A percentile compares a stretch with the other conserved stretches of the same genome.
Evolutionary conservation across 1,140 invertebrate genomes (phyloP).

Genomic region (Dendrolimus punctatus): DNA sequence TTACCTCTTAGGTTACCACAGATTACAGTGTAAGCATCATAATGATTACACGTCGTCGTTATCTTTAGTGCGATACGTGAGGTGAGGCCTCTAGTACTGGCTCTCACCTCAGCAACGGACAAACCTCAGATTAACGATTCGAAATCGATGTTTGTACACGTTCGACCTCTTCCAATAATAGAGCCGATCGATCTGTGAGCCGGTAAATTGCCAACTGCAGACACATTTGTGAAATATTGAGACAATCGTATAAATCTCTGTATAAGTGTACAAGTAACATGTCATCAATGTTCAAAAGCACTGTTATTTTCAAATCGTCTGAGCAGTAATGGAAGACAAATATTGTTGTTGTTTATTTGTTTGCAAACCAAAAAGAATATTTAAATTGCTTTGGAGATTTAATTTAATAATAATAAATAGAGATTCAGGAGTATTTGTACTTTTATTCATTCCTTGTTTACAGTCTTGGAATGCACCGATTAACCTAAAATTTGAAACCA

Average conservation of each 20-base stretch:
- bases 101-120: slow-evolving; percentile 42
- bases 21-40: slow-evolving; percentile 28
- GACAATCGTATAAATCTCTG: slow-evolving; percentile 39
- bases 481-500: too few relatives aligned
- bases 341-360: too few relatives aligned
- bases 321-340: too few relatives aligned
- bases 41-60: slow-evolving; percentile 53
- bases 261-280: slow-evolving; percentile 24
- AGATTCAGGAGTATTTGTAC: too few relatives aligned
- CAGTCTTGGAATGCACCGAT: too few relatives aligned
- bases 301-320: slow-evolving; percentile 16
- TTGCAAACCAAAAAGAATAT: too few relatives aligned
- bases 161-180: slow-evolving; percentile 66
- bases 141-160: slow-evolving; percentile 69
- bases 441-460: too few relatives aligned
- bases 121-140: slow-evolving; percentile 54
- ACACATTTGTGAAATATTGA: slow-evolving; percentile 59
- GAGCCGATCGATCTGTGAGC: slow-evolving; percentile 52
- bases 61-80: slow-evolving; percentile 51
- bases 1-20: slow-evolving; percentile 1
- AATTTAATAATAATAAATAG: too few relatives aligned
- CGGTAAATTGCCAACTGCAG: slow-evolving; percentile 54
- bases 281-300: slow-evolving; percentile 34
- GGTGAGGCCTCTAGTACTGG: slow-evolving; percentile 35
- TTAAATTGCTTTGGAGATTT: too few relatives aligned